These are phyloP conservation scores for Centropyge bicolor DNA, from an alignment of 2,797 vertebrate species.

Conservation along the genomic window DNA sequence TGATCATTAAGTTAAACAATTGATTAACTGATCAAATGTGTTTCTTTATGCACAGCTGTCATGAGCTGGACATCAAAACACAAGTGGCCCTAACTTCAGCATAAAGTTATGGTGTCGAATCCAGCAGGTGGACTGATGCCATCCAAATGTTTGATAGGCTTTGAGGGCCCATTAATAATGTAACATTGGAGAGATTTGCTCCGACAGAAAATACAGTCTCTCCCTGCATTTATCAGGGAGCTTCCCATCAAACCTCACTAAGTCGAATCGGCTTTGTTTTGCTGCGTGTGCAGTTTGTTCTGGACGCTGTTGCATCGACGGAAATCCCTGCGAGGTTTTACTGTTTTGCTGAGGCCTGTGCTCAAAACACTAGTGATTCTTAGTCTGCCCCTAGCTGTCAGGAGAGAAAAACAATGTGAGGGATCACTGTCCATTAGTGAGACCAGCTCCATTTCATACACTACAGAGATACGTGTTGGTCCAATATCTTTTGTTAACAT, in stretches of 20 bases:
- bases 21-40: background rate
- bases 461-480: conserved; percentile 38
- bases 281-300: conserved; percentile 73
- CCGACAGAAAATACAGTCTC: conserved; percentile 52
- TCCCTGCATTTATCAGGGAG: conserved; percentile 64
- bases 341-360: conserved; percentile 70
- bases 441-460: conserved; percentile 57
- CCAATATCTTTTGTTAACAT: conserved; percentile 30
- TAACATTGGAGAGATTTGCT: conserved; percentile 61
- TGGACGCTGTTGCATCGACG: conserved; percentile 72
- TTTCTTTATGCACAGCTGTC: background rate
- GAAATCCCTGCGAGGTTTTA: conserved; percentile 75
- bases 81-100: conserved; percentile 5
- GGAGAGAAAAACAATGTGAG: conserved; percentile 73
- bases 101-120: conserved; percentile 14
- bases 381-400: conserved; percentile 70
- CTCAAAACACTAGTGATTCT: conserved; percentile 65
- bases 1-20: background rate
- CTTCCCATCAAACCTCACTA: conserved; percentile 60
- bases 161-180: conserved; percentile 64
- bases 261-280: conserved; percentile 68
- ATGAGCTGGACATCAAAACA: conserved; percentile 4
- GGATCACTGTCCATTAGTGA: conserved; percentile 75
- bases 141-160: conserved; percentile 55
- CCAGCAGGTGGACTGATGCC: conserved; percentile 29